phyloP scores from a whole-genome alignment of 2,113 vertebrate species.

The Bubalus kerabau region DNA sequence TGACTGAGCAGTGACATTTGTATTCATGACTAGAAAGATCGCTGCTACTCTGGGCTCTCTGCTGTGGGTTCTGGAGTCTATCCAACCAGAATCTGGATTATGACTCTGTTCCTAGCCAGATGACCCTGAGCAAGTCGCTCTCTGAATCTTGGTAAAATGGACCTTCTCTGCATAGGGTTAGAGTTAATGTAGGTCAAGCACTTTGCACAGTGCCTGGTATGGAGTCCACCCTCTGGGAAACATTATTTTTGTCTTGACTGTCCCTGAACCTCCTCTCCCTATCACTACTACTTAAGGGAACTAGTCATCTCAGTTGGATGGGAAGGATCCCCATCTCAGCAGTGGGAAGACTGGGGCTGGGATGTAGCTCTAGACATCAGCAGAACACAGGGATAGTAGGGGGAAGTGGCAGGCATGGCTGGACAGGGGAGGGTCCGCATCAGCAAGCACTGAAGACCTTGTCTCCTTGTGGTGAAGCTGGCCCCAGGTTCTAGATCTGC shows the following conservation, averaged over 20 bases:
- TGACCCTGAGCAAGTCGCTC: not conserved
- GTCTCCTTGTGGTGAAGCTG: not conserved
- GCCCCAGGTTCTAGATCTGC: not conserved
- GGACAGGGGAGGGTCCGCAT: fast-evolving
- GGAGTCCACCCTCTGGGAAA: not conserved
- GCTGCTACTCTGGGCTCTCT: not conserved
- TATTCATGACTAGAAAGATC: not conserved
- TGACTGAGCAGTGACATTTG: not conserved
- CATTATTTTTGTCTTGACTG: not conserved
- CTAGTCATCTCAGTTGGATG: not conserved
- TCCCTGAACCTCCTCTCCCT: not conserved
- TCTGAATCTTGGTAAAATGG: not conserved
- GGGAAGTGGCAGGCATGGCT: not conserved
- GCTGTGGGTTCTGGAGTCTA: not conserved
- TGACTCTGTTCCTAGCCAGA: not conserved
- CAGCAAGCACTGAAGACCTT: not conserved
- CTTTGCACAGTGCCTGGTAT: not conserved
- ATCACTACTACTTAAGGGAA: not conserved
- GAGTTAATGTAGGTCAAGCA: not conserved
- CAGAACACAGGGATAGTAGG: not conserved
- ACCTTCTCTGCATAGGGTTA: not conserved
- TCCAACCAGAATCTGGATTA: not conserved
- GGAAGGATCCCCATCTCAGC: not conserved
- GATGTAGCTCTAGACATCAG: not conserved
- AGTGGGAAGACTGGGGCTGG: not conserved